phyloP scores from a whole-genome alignment of 2,113 vertebrate species.

The Albula goreensis region DNA sequence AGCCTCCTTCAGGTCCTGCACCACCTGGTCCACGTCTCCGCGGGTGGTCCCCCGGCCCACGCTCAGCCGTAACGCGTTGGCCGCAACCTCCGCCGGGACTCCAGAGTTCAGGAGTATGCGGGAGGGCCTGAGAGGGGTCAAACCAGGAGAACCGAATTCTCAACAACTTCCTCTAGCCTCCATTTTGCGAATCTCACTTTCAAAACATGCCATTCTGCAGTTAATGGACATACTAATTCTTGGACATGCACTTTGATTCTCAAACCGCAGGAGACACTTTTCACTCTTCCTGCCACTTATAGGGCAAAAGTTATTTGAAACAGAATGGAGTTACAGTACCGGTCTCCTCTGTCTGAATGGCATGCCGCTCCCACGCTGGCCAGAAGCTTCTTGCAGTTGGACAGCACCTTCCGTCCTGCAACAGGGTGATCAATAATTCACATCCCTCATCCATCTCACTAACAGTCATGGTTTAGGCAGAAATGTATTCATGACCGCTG shows the following conservation, averaged over 20 bases:
- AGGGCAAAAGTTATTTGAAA: too few relatives aligned
- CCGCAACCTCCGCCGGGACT: conserved; percentile 73
- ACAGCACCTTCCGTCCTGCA: conserved; percentile 80
- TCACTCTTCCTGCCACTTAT: too few relatives aligned
- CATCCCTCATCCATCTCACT: conserved; percentile 49
- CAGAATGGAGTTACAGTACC: conserved; percentile 55
- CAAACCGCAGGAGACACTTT: too few relatives aligned
- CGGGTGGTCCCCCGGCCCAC: conserved; percentile 80
- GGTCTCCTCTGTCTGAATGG: conserved; percentile 82
- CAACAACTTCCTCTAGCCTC: too few relatives aligned
- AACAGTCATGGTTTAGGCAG: conserved; percentile 45
- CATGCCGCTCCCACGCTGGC: conserved; percentile 92
- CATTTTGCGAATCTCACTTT: too few relatives aligned
- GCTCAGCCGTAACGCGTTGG: conserved; percentile 85
- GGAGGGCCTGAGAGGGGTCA: conserved; percentile 75
- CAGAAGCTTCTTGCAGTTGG: conserved; percentile 74
- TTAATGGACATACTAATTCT: too few relatives aligned
- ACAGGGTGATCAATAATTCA: conserved; percentile 52
- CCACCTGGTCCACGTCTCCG: conserved; percentile 78
- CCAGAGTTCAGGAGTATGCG: conserved; percentile 85
- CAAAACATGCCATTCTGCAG: too few relatives aligned
- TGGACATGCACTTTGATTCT: too few relatives aligned
- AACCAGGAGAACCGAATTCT: background rate
- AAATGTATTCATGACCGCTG: conserved; percentile 30
- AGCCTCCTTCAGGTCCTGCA: conserved; percentile 82